Evolutionary conservation across 1,140 invertebrate genomes (phyloP), one percentile per base, ranked within the genome.

Genomic region (Rhopalosiphum padi): DNA sequence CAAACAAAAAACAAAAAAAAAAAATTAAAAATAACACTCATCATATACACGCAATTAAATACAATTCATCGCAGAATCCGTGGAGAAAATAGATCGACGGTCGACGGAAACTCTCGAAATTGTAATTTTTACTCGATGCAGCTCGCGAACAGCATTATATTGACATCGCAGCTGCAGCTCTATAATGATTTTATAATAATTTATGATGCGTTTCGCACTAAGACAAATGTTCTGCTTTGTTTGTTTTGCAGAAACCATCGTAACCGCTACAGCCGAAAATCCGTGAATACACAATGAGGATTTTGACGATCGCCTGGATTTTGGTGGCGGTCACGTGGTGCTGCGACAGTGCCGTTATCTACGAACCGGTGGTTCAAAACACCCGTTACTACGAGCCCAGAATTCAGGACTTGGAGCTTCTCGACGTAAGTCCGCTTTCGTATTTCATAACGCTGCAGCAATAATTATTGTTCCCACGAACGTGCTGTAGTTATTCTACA

Each of bases 251-350:
- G 82, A 41, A 41, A 41, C 37, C 22, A 41, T 83, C 37, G 37
- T 83, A 22, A 22, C 1, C 41, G 35, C 21, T 23, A 9, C 35
- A 9, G 82, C 22, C 85, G 15, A 86, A 86, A 46, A 18, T 30
- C 43, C 43, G 35, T 23, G 23, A 41, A 37, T 18, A 77, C 25
- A 41, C 35, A 25, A 85, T 93, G 91, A 93, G 46, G 82, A 83
- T 93, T 15, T 86, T 93, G 82, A 86, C 91, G 35, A 85, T 93
- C 82, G 82, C 91, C 35, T 93, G 91, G 91, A 85, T 51, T 9
- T 43, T 93, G 77, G 48, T 86, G 15, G 77, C 25, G 48, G 91
- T 83, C 46, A 85, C 77, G 77, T 93, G 91, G 91, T 85, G 77
- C 91, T 93, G 91, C 25, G 91, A 93, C 37, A 83, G 91, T 15